A percentile compares a stretch with the other conserved stretches of the same genome.
Evolutionary conservation across 2,113 vertebrate species (phyloP).

Genomic region (Procavia capensis): DNA sequence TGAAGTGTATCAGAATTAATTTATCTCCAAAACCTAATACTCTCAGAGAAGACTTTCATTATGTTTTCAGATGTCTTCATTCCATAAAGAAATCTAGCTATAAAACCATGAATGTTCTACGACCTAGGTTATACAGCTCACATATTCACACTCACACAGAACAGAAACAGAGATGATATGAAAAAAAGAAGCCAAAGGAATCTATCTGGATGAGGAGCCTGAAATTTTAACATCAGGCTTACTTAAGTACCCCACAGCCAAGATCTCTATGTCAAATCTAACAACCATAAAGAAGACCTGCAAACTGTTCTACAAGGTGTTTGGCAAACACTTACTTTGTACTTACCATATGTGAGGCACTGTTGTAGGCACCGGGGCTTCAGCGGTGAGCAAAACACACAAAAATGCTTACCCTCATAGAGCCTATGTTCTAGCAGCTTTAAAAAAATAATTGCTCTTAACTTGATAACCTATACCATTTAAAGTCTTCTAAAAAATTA

Average conservation of each 20-base stretch:
- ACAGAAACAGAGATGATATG: neutral
- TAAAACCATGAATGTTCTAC: neutral
- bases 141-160: neutral
- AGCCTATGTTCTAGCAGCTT: neutral
- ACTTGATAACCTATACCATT: neutral
- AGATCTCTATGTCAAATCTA: neutral
- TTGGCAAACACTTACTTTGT: neutral
- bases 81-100: neutral
- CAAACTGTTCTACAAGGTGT: neutral
- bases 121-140: neutral
- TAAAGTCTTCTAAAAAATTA: constrained; percentile 36
- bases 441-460: too few species aligned
- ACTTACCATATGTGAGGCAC: neutral
- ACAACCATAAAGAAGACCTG: neutral
- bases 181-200: neutral
- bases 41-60: neutral
- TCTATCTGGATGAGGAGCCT: neutral
- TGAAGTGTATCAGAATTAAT: constrained; percentile 13
- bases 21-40: neutral
- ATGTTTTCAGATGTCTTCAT: neutral
- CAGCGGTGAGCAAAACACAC: neutral
- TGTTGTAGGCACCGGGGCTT: neutral
- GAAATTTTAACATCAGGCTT: neutral
- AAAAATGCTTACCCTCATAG: neutral
- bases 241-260: neutral